Conservation (phyloP, 2,888 invertebrate genomes). For the Eupithecia pulchellata region DNA sequence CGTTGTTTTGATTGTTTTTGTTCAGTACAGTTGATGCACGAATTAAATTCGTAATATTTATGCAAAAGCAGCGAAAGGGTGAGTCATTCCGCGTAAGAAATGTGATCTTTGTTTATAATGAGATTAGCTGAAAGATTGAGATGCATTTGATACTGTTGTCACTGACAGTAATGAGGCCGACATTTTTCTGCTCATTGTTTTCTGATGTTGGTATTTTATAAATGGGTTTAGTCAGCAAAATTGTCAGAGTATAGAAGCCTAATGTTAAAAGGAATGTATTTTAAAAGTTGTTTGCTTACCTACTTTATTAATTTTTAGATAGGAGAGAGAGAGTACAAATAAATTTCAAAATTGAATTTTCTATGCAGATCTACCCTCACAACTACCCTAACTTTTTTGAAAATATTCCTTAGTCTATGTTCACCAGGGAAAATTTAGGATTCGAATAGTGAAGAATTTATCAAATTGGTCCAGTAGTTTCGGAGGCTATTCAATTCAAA, state of each 20-base stretch:
- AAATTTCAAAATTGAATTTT: too few relatives aligned
- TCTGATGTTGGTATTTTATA: neutral
- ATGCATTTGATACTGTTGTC: conserved; percentile 29
- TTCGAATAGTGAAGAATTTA: too few relatives aligned
- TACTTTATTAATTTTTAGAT: neutral
- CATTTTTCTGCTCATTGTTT: conserved; percentile 8
- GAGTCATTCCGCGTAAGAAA: conserved; percentile 75
- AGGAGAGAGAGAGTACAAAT: too few relatives aligned
- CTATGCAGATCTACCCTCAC: too few relatives aligned
- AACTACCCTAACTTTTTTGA: too few relatives aligned
- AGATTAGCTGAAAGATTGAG: conserved; percentile 41
- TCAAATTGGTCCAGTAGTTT: too few relatives aligned
- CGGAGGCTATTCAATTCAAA: too few relatives aligned
- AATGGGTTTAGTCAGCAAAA: conserved; percentile 5
- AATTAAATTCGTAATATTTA: conserved; percentile 48
- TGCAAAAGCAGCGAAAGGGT: conserved; percentile 52
- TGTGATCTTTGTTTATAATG: conserved; percentile 53
- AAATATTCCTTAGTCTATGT: too few relatives aligned
- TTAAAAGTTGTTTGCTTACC: neutral
- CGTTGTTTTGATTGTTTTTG: conserved; percentile 25
- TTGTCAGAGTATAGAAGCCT: neutral
- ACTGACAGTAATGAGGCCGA: conserved; percentile 17
- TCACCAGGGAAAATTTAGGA: too few relatives aligned
- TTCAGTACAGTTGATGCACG: conserved; percentile 36
- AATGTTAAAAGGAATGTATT: neutral